A percentile compares a stretch with the other conserved stretches of the same genome.
Evolutionary conservation across 2,113 vertebrate species (phyloP).

Genomic region (Gallinago media): DNA sequence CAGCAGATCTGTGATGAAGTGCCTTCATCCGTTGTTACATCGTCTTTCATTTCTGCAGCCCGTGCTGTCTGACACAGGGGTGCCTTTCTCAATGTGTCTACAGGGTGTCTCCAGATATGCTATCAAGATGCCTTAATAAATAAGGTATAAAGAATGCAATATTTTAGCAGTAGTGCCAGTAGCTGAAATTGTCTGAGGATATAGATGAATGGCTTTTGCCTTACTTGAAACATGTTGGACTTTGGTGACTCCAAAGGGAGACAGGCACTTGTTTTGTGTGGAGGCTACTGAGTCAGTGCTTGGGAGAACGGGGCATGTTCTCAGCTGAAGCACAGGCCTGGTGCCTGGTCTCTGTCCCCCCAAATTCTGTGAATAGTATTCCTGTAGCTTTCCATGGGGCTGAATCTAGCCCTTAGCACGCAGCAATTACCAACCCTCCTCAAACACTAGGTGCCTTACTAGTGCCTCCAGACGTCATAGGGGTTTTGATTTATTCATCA

Average conservation of each 20-base stretch:
- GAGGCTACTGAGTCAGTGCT: not conserved
- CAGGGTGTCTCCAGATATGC: not conserved
- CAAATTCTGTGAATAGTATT: not conserved
- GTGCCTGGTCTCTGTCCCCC: not conserved
- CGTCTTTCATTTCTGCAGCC: conserved; percentile 29
- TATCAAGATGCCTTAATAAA: not conserved
- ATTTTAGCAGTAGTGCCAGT: not conserved
- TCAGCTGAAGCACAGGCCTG: not conserved
- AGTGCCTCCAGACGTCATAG: not conserved
- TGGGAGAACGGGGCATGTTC: not conserved
- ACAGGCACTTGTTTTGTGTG: fast-evolving
- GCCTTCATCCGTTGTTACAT: conserved; percentile 10
- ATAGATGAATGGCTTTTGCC: not conserved
- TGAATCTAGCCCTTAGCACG: not conserved
- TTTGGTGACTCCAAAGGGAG: not conserved
- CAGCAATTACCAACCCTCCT: not conserved
- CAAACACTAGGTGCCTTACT: not conserved
- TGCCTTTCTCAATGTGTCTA: conserved; percentile 5
- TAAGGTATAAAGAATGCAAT: not conserved
- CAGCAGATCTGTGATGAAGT: conserved; percentile 9
- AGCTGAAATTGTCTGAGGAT: not conserved
- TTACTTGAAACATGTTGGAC: not conserved
- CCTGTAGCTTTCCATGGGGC: not conserved
- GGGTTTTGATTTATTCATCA: conserved; percentile 50
- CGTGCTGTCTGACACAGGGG: not conserved